Conservation (phyloP, 1,140 invertebrate genomes). For the Sminthurinus signatus region DNA sequence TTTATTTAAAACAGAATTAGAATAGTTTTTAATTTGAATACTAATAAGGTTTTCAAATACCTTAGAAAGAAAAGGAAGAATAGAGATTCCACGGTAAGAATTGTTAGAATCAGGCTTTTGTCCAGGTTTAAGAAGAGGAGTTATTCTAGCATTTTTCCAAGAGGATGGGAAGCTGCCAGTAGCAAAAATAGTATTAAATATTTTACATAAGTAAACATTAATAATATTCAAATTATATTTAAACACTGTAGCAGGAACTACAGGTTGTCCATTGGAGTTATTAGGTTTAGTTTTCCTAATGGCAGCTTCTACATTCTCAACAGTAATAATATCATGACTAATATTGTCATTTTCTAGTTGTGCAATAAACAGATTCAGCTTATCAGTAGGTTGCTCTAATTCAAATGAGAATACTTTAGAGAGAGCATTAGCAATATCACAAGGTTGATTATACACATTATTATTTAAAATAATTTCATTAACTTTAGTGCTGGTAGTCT, state of each 20-base stretch:
- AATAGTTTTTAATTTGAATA: not conserved
- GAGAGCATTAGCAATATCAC: not conserved
- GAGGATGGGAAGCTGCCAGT: not conserved
- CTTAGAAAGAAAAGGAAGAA: conserved; percentile 4
- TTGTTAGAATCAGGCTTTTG: not conserved
- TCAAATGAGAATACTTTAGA: too few relatives aligned
- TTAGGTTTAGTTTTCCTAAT: not conserved
- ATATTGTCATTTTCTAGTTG: too few relatives aligned
- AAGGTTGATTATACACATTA: not conserved
- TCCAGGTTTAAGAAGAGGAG: conserved; percentile 5
- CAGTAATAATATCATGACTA: too few relatives aligned
- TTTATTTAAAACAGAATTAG: too few relatives aligned
- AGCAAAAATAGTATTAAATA: not conserved
- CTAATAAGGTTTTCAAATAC: not conserved
- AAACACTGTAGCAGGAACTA: not conserved
- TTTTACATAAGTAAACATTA: too few relatives aligned
- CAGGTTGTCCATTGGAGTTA: not conserved
- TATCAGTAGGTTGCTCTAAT: too few relatives aligned
- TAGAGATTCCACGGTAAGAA: not conserved
- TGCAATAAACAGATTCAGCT: too few relatives aligned
- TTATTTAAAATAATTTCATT: not conserved
- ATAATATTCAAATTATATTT: not conserved
- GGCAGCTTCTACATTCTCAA: too few relatives aligned
- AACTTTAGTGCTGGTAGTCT: not conserved
- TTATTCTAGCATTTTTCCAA: conserved; percentile 3